Base-by-base conservation (phyloP, 2,888 invertebrate genomes). In the Limnephilus marmoratus region DNA sequence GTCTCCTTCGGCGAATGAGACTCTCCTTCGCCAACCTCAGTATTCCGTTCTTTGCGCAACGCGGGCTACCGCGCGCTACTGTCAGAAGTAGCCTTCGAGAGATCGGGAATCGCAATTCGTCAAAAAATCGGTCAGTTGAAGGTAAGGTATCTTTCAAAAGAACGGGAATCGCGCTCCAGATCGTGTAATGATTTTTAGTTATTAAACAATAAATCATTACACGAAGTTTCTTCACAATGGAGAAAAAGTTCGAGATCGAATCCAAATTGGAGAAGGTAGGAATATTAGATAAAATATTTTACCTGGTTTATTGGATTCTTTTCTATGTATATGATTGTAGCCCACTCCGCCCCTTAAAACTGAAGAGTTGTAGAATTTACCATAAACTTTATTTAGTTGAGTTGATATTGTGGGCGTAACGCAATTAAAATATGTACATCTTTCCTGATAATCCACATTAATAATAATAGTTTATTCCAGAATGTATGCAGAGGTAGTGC, bases 181-280 rank as follows among this genome's bases (percentile, higher is more conserved):
- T 24, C 24, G 68, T 68, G 24, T 68, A 68, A 68, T 68, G 7
- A 9, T 24, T 68, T 68, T 68, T 24, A 68, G 68, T 68, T 24
- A 18, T 68, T 68, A 24, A 68, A 24, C 68, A 68, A 68, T 24
- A n/a, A n/a, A n/a, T n/a, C n/a, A 68, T n/a, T n/a, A 68, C 24
- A 68, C n/a, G n/a, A 68, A 7, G n/a, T 9, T 68, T 68, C 24
- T 37, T 34, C 86, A 86, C 90, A 11, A 93, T 96, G 86, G 97
- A 97, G 94, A 96, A 96, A 94, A 97, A 97, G 94, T 96, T 96
- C 90, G 97, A 97, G 95, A 97, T 97, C 93, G 96, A 96, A 94
- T 96, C 96, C 95, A 97, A 97, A 95, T 95, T 97, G 90, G 96
- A 96, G 94, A 97, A 97, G 96, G 97, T 97, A 94, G 93, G 81